Percentiles rank a stretch among this genome's conserved stretches.
Conservation (phyloP, 2,888 invertebrate genomes). For the Pyrochroa serraticornis region DNA sequence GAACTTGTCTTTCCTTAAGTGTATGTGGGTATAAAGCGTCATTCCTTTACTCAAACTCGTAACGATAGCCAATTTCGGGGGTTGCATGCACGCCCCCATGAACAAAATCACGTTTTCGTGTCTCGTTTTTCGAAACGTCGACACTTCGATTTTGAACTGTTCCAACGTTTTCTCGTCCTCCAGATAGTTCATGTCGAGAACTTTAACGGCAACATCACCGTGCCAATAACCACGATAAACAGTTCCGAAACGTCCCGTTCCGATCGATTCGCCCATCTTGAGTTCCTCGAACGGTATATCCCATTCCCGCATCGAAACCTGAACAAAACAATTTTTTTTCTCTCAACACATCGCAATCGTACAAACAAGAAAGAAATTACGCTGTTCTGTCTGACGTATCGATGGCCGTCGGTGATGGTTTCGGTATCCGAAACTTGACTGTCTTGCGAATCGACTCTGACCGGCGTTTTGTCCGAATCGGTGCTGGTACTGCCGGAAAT, state of each 20-base stretch:
- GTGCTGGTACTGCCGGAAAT: constrained; percentile 76
- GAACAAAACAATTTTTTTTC: too few relatives aligned
- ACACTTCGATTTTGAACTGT: constrained; percentile 93
- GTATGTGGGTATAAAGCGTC: constrained; percentile 93
- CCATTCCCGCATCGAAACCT: constrained; percentile 94
- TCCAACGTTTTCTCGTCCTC: constrained; percentile 89
- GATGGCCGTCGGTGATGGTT: constrained; percentile 59
- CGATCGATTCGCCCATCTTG: constrained; percentile 84
- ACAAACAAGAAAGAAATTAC: constrained; percentile 62
- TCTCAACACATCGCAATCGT: too few relatives aligned
- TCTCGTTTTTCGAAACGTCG: constrained; percentile 94
- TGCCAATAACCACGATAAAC: constrained; percentile 97
- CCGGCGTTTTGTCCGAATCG: constrained; percentile 82
- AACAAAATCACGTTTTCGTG: constrained; percentile 98
- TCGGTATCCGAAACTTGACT: constrained; percentile 74
- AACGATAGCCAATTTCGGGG: constrained; percentile 93
- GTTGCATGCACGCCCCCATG: constrained; percentile 99
- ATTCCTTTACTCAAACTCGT: constrained; percentile 96
- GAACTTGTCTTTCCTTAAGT: constrained; percentile 90
- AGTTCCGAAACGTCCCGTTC: constrained; percentile 91
- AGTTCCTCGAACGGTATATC: constrained; percentile 97
- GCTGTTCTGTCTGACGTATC: constrained; percentile 84
- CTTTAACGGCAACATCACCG: constrained; percentile 96
- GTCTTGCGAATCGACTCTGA: constrained; percentile 83
- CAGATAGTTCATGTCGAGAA: constrained; percentile 89